Evolutionary conservation across 2,113 vertebrate species (phyloP).

Genomic region (Saguinus imperator): DNA sequence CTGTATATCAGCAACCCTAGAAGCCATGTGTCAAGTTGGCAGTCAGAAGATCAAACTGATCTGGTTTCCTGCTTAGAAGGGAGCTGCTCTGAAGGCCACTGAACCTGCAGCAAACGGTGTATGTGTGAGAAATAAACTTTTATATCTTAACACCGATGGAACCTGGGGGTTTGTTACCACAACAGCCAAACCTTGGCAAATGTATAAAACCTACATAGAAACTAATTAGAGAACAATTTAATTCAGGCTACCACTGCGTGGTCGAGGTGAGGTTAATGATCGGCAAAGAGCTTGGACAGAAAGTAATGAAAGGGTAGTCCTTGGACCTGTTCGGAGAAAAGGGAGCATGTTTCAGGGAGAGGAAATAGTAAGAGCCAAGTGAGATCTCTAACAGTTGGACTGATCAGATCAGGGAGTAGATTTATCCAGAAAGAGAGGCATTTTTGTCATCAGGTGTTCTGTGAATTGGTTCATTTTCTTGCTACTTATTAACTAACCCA

Average conservation of each 20-base stretch:
- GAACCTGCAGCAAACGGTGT: not conserved
- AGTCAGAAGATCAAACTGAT: not conserved
- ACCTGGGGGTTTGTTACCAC: not conserved
- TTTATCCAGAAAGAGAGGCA: not conserved
- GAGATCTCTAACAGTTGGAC: not conserved
- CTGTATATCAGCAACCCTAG: not conserved
- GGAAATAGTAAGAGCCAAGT: not conserved
- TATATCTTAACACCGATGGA: not conserved
- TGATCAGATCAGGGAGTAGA: not conserved
- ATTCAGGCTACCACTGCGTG: not conserved
- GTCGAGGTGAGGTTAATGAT: not conserved
- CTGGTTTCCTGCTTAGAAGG: not conserved
- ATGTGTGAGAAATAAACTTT: not conserved
- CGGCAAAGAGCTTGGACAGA: not conserved
- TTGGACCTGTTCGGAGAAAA: not conserved
- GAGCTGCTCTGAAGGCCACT: not conserved
- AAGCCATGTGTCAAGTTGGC: not conserved
- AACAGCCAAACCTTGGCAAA: not conserved
- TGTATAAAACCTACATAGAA: not conserved
- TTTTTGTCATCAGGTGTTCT: not conserved
- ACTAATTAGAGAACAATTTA: not conserved
- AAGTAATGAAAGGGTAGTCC: not conserved
- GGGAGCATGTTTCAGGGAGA: not conserved
- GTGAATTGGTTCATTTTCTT: constrained; percentile 1
- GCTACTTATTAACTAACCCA: not conserved